A percentile compares a stretch with the other conserved stretches of the same genome.
Conservation (phyloP, 2,888 invertebrate genomes). For the Caenorhabditis sp. region DNA sequence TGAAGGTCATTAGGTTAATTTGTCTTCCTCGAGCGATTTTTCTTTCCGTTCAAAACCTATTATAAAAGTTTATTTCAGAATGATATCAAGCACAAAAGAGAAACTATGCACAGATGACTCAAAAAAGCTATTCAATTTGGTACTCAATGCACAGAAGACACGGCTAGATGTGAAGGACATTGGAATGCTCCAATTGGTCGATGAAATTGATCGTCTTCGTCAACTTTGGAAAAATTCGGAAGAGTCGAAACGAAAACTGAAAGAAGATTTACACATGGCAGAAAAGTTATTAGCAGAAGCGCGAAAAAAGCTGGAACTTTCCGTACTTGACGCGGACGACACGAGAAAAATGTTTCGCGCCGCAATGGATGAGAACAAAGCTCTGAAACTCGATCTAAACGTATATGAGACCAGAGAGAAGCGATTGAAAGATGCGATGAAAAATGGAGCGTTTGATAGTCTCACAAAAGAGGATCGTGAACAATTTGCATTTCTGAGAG, state of each 20-base stretch:
- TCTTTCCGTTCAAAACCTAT: too few species aligned
- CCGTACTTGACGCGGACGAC: slow-evolving; percentile 49
- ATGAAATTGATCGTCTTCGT: slow-evolving; percentile 38
- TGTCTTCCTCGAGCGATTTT: too few species aligned
- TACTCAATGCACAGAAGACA: slow-evolving; percentile 28
- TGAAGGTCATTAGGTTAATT: too few species aligned
- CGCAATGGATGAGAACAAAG: slow-evolving; percentile 47
- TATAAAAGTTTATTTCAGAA: slow-evolving; percentile 15
- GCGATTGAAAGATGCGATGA: slow-evolving; percentile 46
- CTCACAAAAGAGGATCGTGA: slow-evolving; percentile 40
- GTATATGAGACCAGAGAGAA: slow-evolving; percentile 45
- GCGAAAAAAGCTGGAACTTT: slow-evolving; percentile 24
- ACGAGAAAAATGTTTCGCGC: slow-evolving; percentile 46
- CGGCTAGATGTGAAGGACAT: slow-evolving; percentile 28
- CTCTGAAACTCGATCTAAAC: slow-evolving; percentile 45
- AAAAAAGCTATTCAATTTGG: slow-evolving; percentile 26
- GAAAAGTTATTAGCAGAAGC: slow-evolving; percentile 32
- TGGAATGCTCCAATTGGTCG: slow-evolving; percentile 33
- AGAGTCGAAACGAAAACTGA: slow-evolving; percentile 23
- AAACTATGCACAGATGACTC: slow-evolving; percentile 30
- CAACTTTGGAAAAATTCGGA: slow-evolving; percentile 36
- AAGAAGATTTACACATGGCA: slow-evolving; percentile 14
- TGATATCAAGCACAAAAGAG: slow-evolving; percentile 37
- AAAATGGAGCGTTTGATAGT: slow-evolving; percentile 40
- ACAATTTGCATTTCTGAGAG: slow-evolving; percentile 32